Percentiles rank a stretch among this genome's conserved stretches.
Evolutionary conservation across 2,888 invertebrate genomes (phyloP).

Genomic region (Phragmatobia fuliginosa): DNA sequence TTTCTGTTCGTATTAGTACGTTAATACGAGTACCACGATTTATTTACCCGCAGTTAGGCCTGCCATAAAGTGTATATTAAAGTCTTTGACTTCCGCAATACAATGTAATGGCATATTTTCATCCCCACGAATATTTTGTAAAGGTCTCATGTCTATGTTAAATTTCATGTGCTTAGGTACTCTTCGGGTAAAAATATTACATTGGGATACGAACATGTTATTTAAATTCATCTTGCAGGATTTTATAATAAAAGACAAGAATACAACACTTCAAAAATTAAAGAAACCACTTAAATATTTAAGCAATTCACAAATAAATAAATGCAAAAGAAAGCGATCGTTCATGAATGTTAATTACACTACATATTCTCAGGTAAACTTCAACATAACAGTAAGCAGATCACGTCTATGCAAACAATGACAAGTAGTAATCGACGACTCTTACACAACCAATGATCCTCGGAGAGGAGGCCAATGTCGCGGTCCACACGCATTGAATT

Average conservation of each 20-base stretch:
- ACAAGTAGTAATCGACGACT: constrained; percentile 78
- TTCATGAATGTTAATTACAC: constrained; percentile 77
- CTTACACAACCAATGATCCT: constrained; percentile 79
- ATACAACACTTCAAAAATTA: background rate
- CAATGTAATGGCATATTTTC: background rate
- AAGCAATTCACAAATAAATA: constrained; percentile 64
- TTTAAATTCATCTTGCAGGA: background rate
- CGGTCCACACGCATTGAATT: constrained; percentile 74
- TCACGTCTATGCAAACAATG: constrained; percentile 83
- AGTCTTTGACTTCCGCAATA: background rate
- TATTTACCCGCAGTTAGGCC: background rate
- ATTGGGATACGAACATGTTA: too few species aligned
- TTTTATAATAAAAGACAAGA: background rate
- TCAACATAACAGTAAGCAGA: constrained; percentile 51
- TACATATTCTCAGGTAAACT: constrained; percentile 71
- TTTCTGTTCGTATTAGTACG: too few species aligned
- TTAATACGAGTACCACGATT: background rate
- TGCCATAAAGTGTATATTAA: background rate
- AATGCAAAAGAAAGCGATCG: constrained; percentile 57
- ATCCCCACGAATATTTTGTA: background rate
- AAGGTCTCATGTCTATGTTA: background rate
- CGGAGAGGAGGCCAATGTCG: constrained; percentile 82
- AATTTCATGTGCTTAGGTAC: too few species aligned
- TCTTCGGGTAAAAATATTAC: too few species aligned
- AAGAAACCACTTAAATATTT: constrained; percentile 31